Evolutionary conservation across 1,140 invertebrate species (phyloP).

Genomic region (Pinna nobilis): DNA sequence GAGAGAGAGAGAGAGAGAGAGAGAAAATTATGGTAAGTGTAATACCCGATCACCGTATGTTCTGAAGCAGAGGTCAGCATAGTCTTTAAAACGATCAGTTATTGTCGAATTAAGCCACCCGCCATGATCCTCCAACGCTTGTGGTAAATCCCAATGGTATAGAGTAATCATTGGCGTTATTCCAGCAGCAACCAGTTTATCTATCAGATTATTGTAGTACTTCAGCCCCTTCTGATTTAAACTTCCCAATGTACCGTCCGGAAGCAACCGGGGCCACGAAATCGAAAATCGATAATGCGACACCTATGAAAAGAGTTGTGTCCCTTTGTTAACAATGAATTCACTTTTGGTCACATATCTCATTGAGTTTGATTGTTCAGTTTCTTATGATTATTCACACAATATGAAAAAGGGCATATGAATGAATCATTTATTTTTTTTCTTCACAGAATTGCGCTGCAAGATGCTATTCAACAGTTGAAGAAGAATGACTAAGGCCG

Average conservation of each 20-base stretch:
- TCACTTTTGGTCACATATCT: not conserved
- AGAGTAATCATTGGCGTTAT: constrained; percentile 76
- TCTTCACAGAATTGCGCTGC: too few relatives aligned
- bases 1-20: too few relatives aligned
- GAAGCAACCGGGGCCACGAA: constrained; percentile 68
- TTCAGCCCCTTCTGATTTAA: constrained; percentile 55
- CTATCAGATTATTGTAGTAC: constrained; percentile 67
- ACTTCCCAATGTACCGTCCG: constrained; percentile 51
- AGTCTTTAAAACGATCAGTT: constrained; percentile 77
- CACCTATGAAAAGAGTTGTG: constrained; percentile 52
- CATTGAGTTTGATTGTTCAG: not conserved
- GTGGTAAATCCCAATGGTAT: constrained; percentile 76
- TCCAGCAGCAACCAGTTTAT: constrained; percentile 52
- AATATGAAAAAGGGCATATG: not conserved
- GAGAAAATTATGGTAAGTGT: not conserved
- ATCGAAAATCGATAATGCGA: constrained; percentile 68
- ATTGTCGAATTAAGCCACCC: constrained; percentile 78
- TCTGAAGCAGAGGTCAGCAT: constrained; percentile 71
- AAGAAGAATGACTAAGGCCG: too few relatives aligned
- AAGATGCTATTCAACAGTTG: too few relatives aligned
- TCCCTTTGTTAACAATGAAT: not conserved
- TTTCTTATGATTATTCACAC: not conserved
- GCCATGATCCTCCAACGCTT: constrained; percentile 57
- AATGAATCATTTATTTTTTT: too few relatives aligned
- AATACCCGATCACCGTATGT: constrained; percentile 70